phyloP scores from a whole-genome alignment of 1,140 invertebrate species.

The Lasioglossum albipes region DNA sequence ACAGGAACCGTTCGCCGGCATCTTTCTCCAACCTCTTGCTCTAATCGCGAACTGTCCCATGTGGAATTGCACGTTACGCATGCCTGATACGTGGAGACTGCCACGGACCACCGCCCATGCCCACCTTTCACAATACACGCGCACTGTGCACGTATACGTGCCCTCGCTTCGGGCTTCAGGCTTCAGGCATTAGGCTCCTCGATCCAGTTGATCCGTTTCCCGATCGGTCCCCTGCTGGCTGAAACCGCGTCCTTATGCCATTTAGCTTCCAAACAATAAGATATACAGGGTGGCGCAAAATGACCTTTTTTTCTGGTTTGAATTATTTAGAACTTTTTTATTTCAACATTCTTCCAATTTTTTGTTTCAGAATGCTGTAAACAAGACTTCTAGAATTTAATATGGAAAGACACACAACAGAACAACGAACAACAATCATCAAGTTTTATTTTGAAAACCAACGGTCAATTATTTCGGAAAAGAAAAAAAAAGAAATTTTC shows the following conservation, averaged over 20 bases:
- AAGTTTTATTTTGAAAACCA: too few species aligned
- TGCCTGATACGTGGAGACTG: slow-evolving; percentile 58
- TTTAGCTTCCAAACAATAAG: not conserved
- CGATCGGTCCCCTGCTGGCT: not conserved
- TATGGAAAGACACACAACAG: too few species aligned
- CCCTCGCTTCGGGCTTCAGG: slow-evolving; percentile 28
- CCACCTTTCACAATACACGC: slow-evolving; percentile 65
- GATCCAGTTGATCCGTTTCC: slow-evolving; percentile 34
- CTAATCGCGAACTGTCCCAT: slow-evolving; percentile 47
- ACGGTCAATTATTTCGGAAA: too few species aligned
- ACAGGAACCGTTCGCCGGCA: slow-evolving; percentile 48
- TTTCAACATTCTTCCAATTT: too few species aligned
- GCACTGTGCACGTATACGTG: slow-evolving; percentile 47
- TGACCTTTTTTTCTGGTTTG: too few species aligned
- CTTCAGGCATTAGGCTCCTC: slow-evolving; percentile 22
- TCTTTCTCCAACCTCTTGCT: slow-evolving; percentile 40
- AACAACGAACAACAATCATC: too few species aligned
- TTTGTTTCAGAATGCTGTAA: too few species aligned
- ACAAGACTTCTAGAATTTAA: too few species aligned
- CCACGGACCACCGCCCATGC: slow-evolving; percentile 59
- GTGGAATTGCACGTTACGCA: slow-evolving; percentile 49
- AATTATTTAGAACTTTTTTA: too few species aligned
- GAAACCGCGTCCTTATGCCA: slow-evolving; percentile 25
- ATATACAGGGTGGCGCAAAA: too few species aligned
- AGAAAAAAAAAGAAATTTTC: too few species aligned